phyloP scores from a whole-genome alignment of 2,888 invertebrate genomes.

The Platypus cylindrus region DNA sequence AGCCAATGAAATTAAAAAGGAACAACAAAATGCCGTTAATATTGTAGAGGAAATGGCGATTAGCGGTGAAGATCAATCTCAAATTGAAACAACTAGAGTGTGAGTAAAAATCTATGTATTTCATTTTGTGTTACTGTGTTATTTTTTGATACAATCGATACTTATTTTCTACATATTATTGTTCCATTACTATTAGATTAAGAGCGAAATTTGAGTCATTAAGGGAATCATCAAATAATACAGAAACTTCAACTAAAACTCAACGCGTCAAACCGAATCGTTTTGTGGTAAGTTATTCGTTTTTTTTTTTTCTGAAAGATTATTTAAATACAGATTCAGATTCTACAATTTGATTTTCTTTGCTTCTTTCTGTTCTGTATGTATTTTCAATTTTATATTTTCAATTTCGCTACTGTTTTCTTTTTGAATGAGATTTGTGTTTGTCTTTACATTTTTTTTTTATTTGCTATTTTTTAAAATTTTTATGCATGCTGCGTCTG shows the following conservation, averaged over 20 bases:
- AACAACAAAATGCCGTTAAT: slow-evolving; percentile 32
- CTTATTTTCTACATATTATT: slow-evolving; percentile 1
- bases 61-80: slow-evolving; percentile 54
- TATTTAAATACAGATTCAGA: not conserved
- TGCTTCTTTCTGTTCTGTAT: slow-evolving; percentile 11
- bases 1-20: slow-evolving; percentile 48
- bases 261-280: slow-evolving; percentile 67
- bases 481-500: no score
- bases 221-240: slow-evolving; percentile 39
- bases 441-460: no score
- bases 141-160: no score
- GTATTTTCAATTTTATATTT: slow-evolving; percentile 10
- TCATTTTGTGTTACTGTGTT: slow-evolving; percentile 5
- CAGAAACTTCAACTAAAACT: slow-evolving; percentile 37
- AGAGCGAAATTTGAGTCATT: slow-evolving; percentile 82
- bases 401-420: slow-evolving; percentile 7
- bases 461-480: no score
- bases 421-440: slow-evolving; percentile 1
- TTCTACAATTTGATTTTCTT: slow-evolving; percentile 3
- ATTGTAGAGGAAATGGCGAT: slow-evolving; percentile 29
- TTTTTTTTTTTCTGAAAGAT: slow-evolving; percentile 2
- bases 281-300: slow-evolving; percentile 68
- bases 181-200: slow-evolving; percentile 42
- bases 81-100: slow-evolving; percentile 77
- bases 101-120: slow-evolving; percentile 27